Percentiles rank a stretch among this genome's conserved stretches.
Conservation (phyloP, 1,140 invertebrate species). For the Zaprionus davidi region DNA sequence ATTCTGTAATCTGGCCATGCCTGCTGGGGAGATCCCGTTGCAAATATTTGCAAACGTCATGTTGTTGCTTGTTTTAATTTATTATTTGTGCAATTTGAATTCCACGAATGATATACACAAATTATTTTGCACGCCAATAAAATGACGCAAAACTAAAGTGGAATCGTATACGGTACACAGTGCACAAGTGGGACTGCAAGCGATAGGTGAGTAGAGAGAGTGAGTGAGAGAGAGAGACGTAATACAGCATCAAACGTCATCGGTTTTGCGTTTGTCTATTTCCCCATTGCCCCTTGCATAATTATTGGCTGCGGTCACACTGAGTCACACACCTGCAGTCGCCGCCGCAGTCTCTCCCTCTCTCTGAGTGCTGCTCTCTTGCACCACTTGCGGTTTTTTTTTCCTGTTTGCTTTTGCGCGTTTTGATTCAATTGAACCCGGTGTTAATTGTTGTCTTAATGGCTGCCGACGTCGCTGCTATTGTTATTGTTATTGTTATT, state of each 20-base stretch:
- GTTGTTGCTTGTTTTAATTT: not conserved
- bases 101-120: not conserved
- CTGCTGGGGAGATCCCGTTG: not conserved
- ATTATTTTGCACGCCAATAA: constrained; percentile 5
- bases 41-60: not conserved
- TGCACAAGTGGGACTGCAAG: not conserved
- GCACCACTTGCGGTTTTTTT: not conserved
- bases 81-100: not conserved
- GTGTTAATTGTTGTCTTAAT: constrained; percentile 66
- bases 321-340: constrained; percentile 42
- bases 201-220: no score
- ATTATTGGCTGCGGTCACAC: constrained; percentile 43
- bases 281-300: constrained; percentile 45
- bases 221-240: not conserved
- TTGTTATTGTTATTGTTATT: constrained; percentile 20
- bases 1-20: not conserved
- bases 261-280: constrained; percentile 19
- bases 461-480: constrained; percentile 10
- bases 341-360: not conserved
- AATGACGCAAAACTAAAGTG: constrained; percentile 2
- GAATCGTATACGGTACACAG: not conserved
- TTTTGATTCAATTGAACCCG: constrained; percentile 67
- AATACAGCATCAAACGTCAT: constrained; percentile 9
- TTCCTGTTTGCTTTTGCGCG: constrained; percentile 4
- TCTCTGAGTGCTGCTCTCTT: not conserved